Evolutionary conservation across 1,140 invertebrate species (phyloP).

Genomic region (Calliphora vicina): DNA sequence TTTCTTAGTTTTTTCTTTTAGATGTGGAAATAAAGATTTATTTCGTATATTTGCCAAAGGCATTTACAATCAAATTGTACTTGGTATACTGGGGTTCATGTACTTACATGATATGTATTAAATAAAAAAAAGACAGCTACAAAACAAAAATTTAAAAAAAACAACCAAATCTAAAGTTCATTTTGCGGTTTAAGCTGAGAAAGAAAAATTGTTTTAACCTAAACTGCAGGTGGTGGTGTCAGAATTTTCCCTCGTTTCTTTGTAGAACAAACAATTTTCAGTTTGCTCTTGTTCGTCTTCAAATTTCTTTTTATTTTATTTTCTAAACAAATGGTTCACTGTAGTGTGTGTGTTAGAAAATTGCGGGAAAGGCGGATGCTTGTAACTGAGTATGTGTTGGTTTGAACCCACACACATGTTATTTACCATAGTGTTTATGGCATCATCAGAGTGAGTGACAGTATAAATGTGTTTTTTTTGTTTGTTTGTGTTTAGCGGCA

Average conservation of each 20-base stretch:
- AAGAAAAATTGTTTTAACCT: not conserved
- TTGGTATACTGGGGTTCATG: no score
- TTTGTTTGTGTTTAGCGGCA: no score
- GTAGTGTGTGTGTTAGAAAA: not conserved
- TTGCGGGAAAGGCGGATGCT: not conserved
- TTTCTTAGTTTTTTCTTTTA: no score
- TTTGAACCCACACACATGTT: not conserved
- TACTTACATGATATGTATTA: no score
- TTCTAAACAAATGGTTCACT: no score
- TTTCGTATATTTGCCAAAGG: no score
- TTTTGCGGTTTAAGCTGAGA: not conserved
- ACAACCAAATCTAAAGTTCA: not conserved
- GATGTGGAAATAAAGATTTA: no score
- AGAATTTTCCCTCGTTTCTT: not conserved
- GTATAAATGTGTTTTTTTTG: not conserved
- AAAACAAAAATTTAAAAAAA: not conserved
- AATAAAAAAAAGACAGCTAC: no score
- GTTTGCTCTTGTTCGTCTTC: not conserved
- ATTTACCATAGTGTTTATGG: not conserved
- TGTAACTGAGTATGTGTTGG: not conserved
- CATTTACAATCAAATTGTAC: no score
- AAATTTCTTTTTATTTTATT: not conserved
- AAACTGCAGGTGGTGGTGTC: constrained; percentile 3
- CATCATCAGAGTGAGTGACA: not conserved
- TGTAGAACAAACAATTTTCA: not conserved